phyloP scores from a whole-genome alignment of 2,888 invertebrate genomes.

The Ceriagrion tenellum region DNA sequence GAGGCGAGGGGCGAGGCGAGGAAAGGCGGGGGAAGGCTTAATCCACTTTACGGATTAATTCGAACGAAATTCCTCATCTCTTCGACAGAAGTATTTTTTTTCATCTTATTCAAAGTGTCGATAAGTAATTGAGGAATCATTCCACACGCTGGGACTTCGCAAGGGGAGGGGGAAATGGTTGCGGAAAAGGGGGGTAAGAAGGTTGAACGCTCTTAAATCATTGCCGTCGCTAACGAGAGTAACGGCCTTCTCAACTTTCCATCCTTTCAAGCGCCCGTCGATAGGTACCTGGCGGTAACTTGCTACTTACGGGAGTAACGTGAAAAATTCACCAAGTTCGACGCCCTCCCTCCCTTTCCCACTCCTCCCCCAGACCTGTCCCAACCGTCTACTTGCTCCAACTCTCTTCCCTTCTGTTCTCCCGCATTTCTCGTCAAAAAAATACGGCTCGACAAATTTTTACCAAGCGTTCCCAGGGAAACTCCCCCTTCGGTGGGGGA shows the following conservation, averaged over 20 bases:
- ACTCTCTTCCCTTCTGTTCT: not conserved
- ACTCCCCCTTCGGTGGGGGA: not conserved
- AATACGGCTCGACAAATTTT: not conserved
- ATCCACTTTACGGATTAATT: conserved; percentile 36
- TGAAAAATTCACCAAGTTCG: not conserved
- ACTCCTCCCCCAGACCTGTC: not conserved
- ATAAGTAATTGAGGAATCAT: conserved; percentile 9
- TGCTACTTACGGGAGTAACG: not conserved
- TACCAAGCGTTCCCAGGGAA: not conserved
- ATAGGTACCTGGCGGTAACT: not conserved
- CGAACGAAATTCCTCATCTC: not conserved
- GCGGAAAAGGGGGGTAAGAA: no score
- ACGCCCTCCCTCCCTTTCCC: not conserved
- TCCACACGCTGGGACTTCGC: not conserved
- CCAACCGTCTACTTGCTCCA: not conserved
- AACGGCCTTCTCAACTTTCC: not conserved
- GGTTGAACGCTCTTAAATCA: not conserved
- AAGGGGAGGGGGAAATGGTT: not conserved
- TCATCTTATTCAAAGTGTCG: conserved; percentile 15
- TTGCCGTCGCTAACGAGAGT: not conserved
- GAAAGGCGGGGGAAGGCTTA: not conserved
- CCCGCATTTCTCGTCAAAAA: not conserved
- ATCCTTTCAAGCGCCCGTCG: not conserved
- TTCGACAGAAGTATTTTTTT: not conserved
- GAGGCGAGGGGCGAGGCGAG: no score